A percentile compares a stretch with the other conserved stretches of the same genome.
Evolutionary conservation across 2,797 vertebrate species (phyloP).

Genomic region (Nasua narica): DNA sequence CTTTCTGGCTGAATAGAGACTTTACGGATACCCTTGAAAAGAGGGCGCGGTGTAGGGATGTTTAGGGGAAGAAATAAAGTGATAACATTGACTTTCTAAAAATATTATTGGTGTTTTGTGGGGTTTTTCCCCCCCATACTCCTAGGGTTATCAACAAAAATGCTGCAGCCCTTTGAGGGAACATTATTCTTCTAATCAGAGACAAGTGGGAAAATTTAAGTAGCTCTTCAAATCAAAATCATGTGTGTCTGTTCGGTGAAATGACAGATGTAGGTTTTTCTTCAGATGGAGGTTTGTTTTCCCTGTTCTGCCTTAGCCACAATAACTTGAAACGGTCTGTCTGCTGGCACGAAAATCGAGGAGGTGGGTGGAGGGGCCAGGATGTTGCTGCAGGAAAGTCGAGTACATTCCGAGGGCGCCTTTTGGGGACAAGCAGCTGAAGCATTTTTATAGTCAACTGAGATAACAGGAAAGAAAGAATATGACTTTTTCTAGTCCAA

Average conservation of each 20-base stretch:
- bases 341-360: background rate
- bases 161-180: background rate
- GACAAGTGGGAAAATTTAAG: background rate
- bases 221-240: background rate
- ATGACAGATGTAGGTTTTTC: background rate
- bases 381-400: background rate
- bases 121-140: no score
- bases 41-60: background rate
- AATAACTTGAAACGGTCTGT: background rate
- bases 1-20: background rate
- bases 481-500: background rate
- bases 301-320: background rate
- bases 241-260: background rate
- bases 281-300: background rate
- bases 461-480: constrained; percentile 52
- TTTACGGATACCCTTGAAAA: background rate
- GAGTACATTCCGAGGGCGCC: background rate
- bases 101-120: no score
- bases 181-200: background rate
- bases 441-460: constrained; percentile 59
- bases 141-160: background rate
- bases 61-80: background rate
- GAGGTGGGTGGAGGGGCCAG: rapidly evolving
- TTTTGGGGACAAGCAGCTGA: constrained; percentile 9
- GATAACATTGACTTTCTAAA: constrained; percentile 9